These are phyloP conservation scores for Lasioglossum oenotherae DNA, from an alignment of 2,888 invertebrate species.

Conservation along the genomic window DNA sequence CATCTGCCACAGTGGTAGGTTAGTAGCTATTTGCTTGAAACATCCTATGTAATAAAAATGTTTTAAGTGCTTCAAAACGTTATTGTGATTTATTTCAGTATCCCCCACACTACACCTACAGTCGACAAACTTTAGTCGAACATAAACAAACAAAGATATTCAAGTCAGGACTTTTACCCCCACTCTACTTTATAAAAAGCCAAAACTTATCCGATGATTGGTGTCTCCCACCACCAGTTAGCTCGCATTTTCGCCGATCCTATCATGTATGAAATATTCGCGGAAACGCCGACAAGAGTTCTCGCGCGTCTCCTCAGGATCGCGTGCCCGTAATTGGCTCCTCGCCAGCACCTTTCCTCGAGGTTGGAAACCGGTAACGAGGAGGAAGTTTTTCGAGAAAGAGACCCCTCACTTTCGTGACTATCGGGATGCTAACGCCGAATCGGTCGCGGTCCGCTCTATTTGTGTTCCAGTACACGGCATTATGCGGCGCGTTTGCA, in stretches of 20 bases:
- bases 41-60: too few relatives aligned
- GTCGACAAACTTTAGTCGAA: not conserved
- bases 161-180: not conserved
- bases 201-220: not conserved
- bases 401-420: constrained; percentile 38
- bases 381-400: constrained; percentile 63
- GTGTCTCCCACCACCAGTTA: not conserved
- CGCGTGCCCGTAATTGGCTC: constrained; percentile 73
- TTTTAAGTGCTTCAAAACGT: not conserved
- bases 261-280: constrained; percentile 66
- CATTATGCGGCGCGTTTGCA: constrained; percentile 63
- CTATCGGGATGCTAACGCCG: constrained; percentile 28
- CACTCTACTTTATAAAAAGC: not conserved
- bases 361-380: constrained; percentile 70
- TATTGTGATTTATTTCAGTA: not conserved
- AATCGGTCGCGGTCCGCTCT: constrained; percentile 57
- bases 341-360: constrained; percentile 59
- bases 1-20: too few relatives aligned
- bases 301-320: constrained; percentile 64
- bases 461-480: constrained; percentile 64
- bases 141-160: not conserved
- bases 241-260: constrained; percentile 55
- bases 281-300: constrained; percentile 65
- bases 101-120: too few relatives aligned
- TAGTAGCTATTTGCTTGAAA: too few relatives aligned